Evolutionary conservation across 2,797 vertebrate species (phyloP), one percentile per base, ranked within the genome.

Genomic region (Hephaestus fuliginosus): DNA sequence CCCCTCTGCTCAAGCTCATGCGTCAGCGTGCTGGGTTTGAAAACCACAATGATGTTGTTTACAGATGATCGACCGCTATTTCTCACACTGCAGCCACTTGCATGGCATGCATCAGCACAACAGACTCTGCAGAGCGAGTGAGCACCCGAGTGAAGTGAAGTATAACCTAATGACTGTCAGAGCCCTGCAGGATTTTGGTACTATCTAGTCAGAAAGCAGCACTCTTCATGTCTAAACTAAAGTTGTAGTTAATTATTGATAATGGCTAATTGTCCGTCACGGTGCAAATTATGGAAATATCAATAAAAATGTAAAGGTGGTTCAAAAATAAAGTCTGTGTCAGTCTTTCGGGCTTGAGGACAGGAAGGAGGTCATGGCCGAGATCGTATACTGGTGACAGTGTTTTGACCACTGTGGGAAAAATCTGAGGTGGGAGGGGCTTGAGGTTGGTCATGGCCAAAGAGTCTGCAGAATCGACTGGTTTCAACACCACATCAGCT

Each of bases 321-420:
- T 60, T 39, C 1, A 39, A 56, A 70, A 61, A 33, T 36, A 18
- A 73, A 68, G 49, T 51, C 20, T 52, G 39, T 22, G 17, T 52
- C 60, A 53, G 25, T 39, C 8, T 49, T 62, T 9, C 18, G 17
- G 68, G 53, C n/a, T 22, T 28, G 36, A 49, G 61, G 66, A 56
- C 30, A 71, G 10, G 30, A 43, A 69, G 12, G 25, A 66, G 58
- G 39, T 74, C 36, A 63, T 2, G 20, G 41, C 43, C 44, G 4
- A 66, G 20, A 36, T 52, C 18, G 11, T n/a, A 36, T 20, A 60
- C 49, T 22, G 11, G 18, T 14, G 30, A 68, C 53, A 61, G 71
- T 53, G 51, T 30, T 69, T 76, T 60, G 41, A 17, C 65, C 22
- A 70, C 51, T 69, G 61, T 76, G 74, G 70, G 70, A 69, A 72